phyloP scores from a whole-genome alignment of 2,797 vertebrate species.

The Lagodon rhomboides region DNA sequence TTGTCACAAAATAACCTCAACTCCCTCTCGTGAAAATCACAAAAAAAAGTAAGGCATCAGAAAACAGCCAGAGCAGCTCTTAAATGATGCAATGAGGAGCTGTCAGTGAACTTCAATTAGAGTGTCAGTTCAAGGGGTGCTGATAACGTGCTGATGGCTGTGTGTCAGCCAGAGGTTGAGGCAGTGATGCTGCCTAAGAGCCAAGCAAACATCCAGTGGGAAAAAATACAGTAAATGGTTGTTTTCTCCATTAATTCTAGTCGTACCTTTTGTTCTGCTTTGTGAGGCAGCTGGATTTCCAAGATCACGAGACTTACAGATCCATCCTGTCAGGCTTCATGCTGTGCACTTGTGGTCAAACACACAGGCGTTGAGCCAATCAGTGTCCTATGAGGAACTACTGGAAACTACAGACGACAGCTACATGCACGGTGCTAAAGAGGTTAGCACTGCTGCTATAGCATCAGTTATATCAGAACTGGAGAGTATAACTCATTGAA shows the following conservation, averaged over 20 bases:
- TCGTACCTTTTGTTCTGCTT: neutral
- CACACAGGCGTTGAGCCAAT: too few relatives aligned
- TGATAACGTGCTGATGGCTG: neutral
- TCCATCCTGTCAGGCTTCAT: too few relatives aligned
- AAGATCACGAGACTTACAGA: too few relatives aligned
- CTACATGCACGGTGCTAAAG: too few relatives aligned
- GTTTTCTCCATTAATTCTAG: conserved; percentile 4
- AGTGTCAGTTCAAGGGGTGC: neutral
- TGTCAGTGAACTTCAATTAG: neutral
- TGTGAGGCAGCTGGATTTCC: too few relatives aligned
- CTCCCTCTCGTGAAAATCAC: neutral
- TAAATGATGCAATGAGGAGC: neutral
- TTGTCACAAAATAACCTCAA: neutral
- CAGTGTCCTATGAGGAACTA: too few relatives aligned
- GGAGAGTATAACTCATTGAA: too few relatives aligned
- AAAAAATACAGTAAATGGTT: neutral
- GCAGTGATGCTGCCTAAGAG: neutral
- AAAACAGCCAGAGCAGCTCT: neutral
- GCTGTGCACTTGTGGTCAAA: too few relatives aligned
- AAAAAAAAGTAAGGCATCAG: neutral
- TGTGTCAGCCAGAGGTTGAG: neutral
- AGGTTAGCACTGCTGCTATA: too few relatives aligned
- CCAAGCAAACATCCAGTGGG: neutral
- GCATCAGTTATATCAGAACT: too few relatives aligned
- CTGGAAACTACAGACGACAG: too few relatives aligned